Evolutionary conservation across 1,140 invertebrate genomes (phyloP).

Genomic region (Drosophila sproati): DNA sequence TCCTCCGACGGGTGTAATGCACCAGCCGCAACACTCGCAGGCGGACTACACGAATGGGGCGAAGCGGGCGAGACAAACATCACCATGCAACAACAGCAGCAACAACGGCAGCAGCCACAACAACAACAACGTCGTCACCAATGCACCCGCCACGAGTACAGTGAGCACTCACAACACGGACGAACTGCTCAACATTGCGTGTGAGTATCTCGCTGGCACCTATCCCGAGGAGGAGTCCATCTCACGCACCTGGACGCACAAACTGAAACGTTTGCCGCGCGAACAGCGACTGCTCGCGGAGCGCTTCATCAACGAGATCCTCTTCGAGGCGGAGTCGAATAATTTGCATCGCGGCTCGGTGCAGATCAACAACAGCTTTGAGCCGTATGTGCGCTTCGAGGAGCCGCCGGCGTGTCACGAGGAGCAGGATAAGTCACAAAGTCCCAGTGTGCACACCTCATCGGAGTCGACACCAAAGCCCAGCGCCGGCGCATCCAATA

Average conservation of each 20-base stretch:
- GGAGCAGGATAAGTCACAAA: constrained; percentile 77
- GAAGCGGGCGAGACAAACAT: constrained; percentile 59
- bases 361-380: constrained; percentile 78
- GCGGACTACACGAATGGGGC: constrained; percentile 1
- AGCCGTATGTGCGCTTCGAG: constrained; percentile 77
- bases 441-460: constrained; percentile 75
- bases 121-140: constrained; percentile 3
- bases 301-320: constrained; percentile 82
- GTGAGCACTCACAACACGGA: constrained; percentile 59
- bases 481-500: constrained; percentile 18
- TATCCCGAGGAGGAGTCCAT: constrained; percentile 82
- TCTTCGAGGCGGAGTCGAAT: constrained; percentile 78
- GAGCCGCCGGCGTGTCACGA: constrained; percentile 53
- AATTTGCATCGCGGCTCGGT: constrained; percentile 79
- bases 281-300: constrained; percentile 76
- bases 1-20: constrained; percentile 33
- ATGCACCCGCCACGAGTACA: constrained; percentile 6
- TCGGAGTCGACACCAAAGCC: constrained; percentile 57
- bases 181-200: constrained; percentile 78
- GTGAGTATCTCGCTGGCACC: constrained; percentile 70
- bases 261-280: constrained; percentile 69
- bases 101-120: constrained; percentile 1
- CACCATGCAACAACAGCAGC: constrained; percentile 30
- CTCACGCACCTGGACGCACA: constrained; percentile 76
- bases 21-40: constrained; percentile 20